Evolutionary conservation across 2,888 invertebrate species (phyloP), one percentile per base, ranked within the genome.

Genomic region (Anodontia alba): DNA sequence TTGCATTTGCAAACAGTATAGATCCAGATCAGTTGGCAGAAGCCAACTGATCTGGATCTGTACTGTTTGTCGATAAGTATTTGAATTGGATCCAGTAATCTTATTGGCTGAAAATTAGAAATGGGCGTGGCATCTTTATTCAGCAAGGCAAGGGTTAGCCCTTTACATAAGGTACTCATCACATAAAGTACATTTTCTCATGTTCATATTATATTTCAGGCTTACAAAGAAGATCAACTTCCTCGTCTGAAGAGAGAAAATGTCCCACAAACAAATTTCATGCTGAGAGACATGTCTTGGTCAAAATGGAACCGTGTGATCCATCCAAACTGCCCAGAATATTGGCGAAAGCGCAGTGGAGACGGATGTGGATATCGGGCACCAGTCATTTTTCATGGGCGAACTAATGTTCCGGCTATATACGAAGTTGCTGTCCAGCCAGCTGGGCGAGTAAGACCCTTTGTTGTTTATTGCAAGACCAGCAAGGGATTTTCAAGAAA

Each of bases 381-480:
- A 20, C 57, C 57, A 57, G 38, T 73, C 10, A 79, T 90, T 1
- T 90, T 87, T 71, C 74, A 71, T 51, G 86, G 85, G n/a, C 80
- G 83, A 68, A 83, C 83, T 3, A 79, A 80, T 17, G 70, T 77
- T n/a, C 83, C 88, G 8, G 87, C 89, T 36, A 62, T 90, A 20
- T 90, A 90, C 62, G 89, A 90, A 72, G 71, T 90, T n/a, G 77
- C 85, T 1, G 87, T 88, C 1, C 88, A 88, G 51, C 81, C 76
- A 29, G 57, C 70, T 29, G 23, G 70, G 15, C 73, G 81, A 29
- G 46, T 75, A n/a, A 84, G 84, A 71, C 77, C 81, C 51, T 87
- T 78, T 73, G 88, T 90, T n/a, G 80, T 88, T 0, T 88, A 81
- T 73, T 79, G 85, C 49, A 88, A 85, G 80, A 78, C 76, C 26